Base-by-base conservation (phyloP, 2,888 invertebrate genomes). In the Cheilosia vernalis region DNA sequence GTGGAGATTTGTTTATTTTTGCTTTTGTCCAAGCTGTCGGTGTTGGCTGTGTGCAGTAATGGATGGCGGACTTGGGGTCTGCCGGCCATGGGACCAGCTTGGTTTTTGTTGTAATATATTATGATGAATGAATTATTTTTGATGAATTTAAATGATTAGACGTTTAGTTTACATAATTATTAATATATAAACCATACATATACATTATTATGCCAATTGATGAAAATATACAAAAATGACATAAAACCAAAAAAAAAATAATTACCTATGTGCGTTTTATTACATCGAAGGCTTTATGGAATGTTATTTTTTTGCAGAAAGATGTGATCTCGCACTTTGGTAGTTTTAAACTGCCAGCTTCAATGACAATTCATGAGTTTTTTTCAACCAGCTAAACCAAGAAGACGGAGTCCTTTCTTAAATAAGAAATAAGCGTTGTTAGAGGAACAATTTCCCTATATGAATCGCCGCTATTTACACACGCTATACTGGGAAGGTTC, bases 211-310 rank as follows among this genome's bases (percentile, higher is more conserved):
- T 83, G 83, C 83, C 84, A 80, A 84, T 84, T 80, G 84, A 84
- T 67, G 79, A 84, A 84, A 84, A 84, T 84, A 84, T 84, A 84
- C 74, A 84, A 80, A 74, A 80, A 84, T 84, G 79, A 74, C 83
- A 84, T 80, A 84, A 80, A 84, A 84, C 80, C 84, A 84, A 84
- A 60, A 69, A 7, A 10, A 17, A 9, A 33, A 1, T 21, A 21
- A 30, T 2, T 33, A 33, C 3, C 2, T 10, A 33, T 33, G 2
- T 37, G 37, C 37, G 13, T 37, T 37, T 37, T 13, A 37, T 37
- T 37, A 6, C 7, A 7, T 27, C 27, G 1, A 27, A 27, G 6
- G 27, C 27, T 27, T 27, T 27, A 6, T 5, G 0, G 5, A 6
- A 27, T 5, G 27, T 0, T 6, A 6, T 27, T 27, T 27, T 27